Base-by-base conservation (phyloP, 2,113 vertebrate genomes). In the Tyrannus savana region DNA sequence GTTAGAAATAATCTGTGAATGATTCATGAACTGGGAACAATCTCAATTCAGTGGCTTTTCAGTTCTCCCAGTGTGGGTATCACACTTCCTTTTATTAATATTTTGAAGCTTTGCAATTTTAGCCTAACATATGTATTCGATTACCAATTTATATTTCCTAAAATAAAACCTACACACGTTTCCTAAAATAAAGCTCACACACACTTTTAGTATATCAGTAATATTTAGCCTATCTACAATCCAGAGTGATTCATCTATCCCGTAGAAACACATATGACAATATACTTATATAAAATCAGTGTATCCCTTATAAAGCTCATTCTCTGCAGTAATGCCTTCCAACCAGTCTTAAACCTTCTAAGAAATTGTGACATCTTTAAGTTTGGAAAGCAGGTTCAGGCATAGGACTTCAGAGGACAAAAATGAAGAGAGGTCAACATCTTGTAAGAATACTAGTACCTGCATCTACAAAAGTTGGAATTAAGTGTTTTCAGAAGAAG, bases 1-100 rank as follows among this genome's bases (percentile, higher is more conserved):
- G 39, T 37, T 67, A 91, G 49, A 87, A 96, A 94, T 87, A 79
- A 58, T 50, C 16, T 49, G 12, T 76, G 53, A 91, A 85, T 95
- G 58, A 94, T 68, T 85, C n/a, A 75, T 44, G n/a, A 85, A 49
- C 66, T 62, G 53, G 41, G 67, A 76, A 79, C 33, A 56, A 52
- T 72, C 69, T 92, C 28, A 78, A 33, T 76, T 82, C 49, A n/a
- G 35, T 37, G 73, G 53, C 60, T 88, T 84, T 95, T 90, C 60
- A 67, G 19, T 71, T 72, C 7, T 24, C 21, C 16, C 56, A 24
- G 7, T 47, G 46, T 52, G 79, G 39, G 22, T 62, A 68, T 69
- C 39, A 63, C 19, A n/a, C 39, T 78, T 92, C 27, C 35, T 77
- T 86, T 75, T 44, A 81, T 35, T n/a, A 90, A 59, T 91, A 75